Evolutionary conservation across 2,888 invertebrate genomes (phyloP), one percentile per base, ranked within the genome.

Genomic region (Teleogryllus oceanicus): DNA sequence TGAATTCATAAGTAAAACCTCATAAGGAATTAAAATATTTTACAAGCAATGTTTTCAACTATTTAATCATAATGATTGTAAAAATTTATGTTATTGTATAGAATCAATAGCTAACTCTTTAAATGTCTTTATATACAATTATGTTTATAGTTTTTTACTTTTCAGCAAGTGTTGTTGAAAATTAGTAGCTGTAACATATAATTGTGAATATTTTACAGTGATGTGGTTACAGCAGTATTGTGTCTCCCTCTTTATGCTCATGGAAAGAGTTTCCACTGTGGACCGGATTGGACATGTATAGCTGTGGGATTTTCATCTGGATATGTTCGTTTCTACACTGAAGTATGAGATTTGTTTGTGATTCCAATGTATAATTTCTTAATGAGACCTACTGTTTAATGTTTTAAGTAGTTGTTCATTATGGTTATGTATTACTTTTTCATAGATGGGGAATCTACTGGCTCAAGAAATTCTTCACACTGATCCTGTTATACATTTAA

Each of bases 221-320:
- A 90, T 85, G 86, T 86, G 83, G 87, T 90, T 76, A 89, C 89
- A 12, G 85, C 88, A 78, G 83, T 90, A 50, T 83, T 89, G 78
- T 90, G 90, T 84, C 85, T 90, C 80, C 90, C 90, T 8, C 84
- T 90, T 18, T 86, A 88, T 79, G 88, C 89, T n/a, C 86, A 88
- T 81, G 89, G 89, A 78, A 89, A 87, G 76, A 89, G 89, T 82
- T 87, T 89, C 18, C 89, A 89, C 76, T 89, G 92, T 85, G 92
- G 92, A 11, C 92, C 95, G 49, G 98, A 98, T 86, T 98, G 98
- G 98, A 97, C 96, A 18, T 97, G 96, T 86, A 90, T 98, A 81
- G 91, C 94, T 81, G 90, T 96, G 80, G 98, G 98, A 18, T 94
- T 95, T 84, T 92, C 91, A 84, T 93, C 94, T 83, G 98, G 98